phyloP scores from a whole-genome alignment of 2,797 vertebrate genomes.

The Gallinago solitaria region DNA sequence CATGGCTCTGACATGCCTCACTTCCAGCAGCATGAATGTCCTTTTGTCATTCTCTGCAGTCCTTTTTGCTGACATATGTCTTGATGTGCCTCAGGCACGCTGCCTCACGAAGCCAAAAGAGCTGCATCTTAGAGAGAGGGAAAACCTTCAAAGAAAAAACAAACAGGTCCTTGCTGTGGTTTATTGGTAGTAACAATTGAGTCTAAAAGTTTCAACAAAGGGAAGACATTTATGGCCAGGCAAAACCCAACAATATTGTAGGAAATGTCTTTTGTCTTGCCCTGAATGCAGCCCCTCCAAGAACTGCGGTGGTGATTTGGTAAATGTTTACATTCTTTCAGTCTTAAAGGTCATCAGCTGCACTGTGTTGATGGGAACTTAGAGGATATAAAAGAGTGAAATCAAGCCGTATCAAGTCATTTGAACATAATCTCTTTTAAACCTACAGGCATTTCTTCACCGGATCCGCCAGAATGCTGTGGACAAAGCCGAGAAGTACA shows the following conservation, averaged over 20 bases:
- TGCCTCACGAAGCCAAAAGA: not conserved
- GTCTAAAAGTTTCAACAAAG: not conserved
- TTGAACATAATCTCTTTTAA: not conserved
- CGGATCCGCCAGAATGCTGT: slow-evolving; percentile 90
- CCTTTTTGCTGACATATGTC: not conserved
- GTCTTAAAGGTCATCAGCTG: not conserved
- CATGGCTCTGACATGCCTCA: not conserved
- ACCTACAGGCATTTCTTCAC: slow-evolving; percentile 90
- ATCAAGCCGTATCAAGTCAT: not conserved
- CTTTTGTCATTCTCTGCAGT: not conserved
- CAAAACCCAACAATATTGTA: not conserved
- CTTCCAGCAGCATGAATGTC: not conserved
- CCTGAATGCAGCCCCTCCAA: not conserved
- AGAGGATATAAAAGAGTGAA: not conserved
- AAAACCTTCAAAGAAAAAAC: not conserved
- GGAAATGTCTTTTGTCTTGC: not conserved
- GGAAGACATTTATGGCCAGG: not conserved
- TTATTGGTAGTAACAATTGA: not conserved
- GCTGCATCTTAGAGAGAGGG: not conserved
- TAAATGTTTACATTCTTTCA: not conserved
- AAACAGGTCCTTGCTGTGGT: not conserved
- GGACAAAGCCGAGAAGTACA: slow-evolving; percentile 89
- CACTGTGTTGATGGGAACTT: not conserved
- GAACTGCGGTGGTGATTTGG: not conserved
- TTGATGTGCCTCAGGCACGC: not conserved